phyloP scores from a whole-genome alignment of 2,888 invertebrate species.

The Brenthis ino region DNA sequence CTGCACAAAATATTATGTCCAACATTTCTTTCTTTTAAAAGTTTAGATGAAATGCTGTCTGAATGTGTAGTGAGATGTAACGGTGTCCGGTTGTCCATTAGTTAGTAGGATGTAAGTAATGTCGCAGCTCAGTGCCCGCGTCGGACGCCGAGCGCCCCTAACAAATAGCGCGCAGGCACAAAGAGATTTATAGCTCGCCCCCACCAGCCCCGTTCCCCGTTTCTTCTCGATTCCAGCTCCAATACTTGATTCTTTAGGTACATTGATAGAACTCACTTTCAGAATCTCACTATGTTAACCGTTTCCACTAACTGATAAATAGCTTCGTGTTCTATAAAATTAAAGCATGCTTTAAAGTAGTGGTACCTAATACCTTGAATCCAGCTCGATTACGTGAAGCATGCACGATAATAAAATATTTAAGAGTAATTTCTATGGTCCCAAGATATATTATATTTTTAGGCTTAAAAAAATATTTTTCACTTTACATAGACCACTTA shows the following conservation, averaged over 20 bases:
- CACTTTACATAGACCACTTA: constrained; percentile 1
- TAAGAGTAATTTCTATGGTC: not conserved
- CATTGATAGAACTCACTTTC: constrained; percentile 17
- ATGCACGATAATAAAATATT: too few relatives aligned
- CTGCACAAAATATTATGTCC: not conserved
- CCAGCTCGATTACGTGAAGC: too few relatives aligned
- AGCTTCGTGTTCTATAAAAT: constrained; percentile 10
- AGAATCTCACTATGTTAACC: constrained; percentile 9
- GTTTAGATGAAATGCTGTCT: constrained; percentile 11
- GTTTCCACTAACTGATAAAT: constrained; percentile 14
- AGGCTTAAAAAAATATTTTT: not conserved
- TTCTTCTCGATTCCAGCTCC: not conserved
- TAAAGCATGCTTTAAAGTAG: not conserved
- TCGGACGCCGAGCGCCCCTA: constrained; percentile 25
- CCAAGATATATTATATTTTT: not conserved
- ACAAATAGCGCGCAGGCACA: constrained; percentile 27
- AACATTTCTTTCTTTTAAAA: not conserved
- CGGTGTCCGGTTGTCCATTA: constrained; percentile 33
- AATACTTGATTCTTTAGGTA: constrained; percentile 12
- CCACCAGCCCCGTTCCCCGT: constrained; percentile 3
- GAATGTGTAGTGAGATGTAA: constrained; percentile 17
- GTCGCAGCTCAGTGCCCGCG: constrained; percentile 29
- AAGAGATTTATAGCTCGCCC: constrained; percentile 27
- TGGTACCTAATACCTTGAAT: not conserved
- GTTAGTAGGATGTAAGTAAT: constrained; percentile 30